Evolutionary conservation across 2,888 invertebrate species (phyloP), one percentile per base, ranked within the genome.

Genomic region (Drosophila lacicola): DNA sequence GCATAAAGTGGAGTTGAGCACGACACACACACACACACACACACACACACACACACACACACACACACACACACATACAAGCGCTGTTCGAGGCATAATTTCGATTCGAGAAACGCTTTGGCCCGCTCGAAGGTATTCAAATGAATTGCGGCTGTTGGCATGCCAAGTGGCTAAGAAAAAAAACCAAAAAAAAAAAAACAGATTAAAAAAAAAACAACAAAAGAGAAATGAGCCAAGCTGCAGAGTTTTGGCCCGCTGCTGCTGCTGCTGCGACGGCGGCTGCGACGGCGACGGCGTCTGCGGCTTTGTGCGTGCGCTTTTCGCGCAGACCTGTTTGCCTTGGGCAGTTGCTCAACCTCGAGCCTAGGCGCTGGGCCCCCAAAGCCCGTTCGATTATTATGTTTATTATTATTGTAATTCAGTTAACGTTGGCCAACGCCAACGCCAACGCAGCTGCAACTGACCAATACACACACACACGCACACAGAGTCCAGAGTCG

Each of bases 271-370:
- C 44, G 6, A 13, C 44, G 19, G 3, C 37, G 6, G 19, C 44
- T 34, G 3, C 37, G 39, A 17, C 51, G 25, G 11, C 37, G 39
- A 17, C 51, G 25, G 11, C 25, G 37, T 11, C 19, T 42, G 39
- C n/a, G n/a, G 14, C 14, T 19, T 60, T 47, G 72, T 70, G 71
- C 60, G 69, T 68, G 53, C 39, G 53, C 55, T 39, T 53, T 57
- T 45, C 55, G 53, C 54, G 47, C 70, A 89, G 82, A 91, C 90
- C 88, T 73, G 90, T 91, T 91, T 90, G 90, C 90, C 90, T 91
- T 91, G 90, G 90, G 82, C 75, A 76, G 79, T 82, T 80, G 83
- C 78, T 76, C 82, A 82, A 87, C 87, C 84, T 81, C 84, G 75
- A 65, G 80, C 77, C 46, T 49, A 67, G 70, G 46, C 47, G 47